A percentile compares a stretch with the other conserved stretches of the same genome.
Evolutionary conservation across 2,888 invertebrate species (phyloP).

Genomic region (Cataglyphis altisquamis): DNA sequence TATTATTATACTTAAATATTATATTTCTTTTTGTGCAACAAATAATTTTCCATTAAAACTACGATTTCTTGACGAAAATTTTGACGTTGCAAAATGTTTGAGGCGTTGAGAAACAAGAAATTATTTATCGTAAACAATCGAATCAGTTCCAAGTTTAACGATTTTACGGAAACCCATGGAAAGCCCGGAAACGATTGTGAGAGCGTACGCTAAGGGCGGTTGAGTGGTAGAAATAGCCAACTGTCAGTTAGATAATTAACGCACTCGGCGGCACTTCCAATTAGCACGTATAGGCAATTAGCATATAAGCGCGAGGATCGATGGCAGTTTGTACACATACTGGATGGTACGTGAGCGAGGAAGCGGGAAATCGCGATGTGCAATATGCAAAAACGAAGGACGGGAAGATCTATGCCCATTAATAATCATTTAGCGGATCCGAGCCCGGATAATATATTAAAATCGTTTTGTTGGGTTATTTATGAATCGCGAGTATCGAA

Average conservation of each 20-base stretch:
- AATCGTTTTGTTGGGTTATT: conserved; percentile 50
- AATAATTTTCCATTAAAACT: not conserved
- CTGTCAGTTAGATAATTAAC: conserved; percentile 76
- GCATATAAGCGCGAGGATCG: conserved; percentile 63
- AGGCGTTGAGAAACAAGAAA: not conserved
- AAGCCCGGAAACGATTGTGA: conserved; percentile 53
- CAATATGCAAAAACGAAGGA: conserved; percentile 51
- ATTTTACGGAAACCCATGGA: conserved; percentile 22
- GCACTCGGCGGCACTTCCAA: conserved; percentile 73
- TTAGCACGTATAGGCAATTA: conserved; percentile 70
- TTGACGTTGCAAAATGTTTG: not conserved
- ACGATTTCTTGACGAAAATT: not conserved
- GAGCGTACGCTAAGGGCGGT: conserved; percentile 34
- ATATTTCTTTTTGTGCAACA: not conserved
- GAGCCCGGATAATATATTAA: conserved; percentile 51
- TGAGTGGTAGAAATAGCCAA: conserved; percentile 53
- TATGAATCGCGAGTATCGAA: conserved; percentile 49
- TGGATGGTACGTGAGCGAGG: conserved; percentile 28
- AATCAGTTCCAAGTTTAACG: conserved; percentile 33
- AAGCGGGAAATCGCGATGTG: conserved; percentile 25
- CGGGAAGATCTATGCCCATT: conserved; percentile 47
- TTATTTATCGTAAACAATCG: not conserved
- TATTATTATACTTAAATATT: not conserved
- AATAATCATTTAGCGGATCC: conserved; percentile 54
- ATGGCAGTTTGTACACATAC: conserved; percentile 55